phyloP scores from a whole-genome alignment of 2,113 vertebrate genomes.

The Megaceryle torquata region DNA sequence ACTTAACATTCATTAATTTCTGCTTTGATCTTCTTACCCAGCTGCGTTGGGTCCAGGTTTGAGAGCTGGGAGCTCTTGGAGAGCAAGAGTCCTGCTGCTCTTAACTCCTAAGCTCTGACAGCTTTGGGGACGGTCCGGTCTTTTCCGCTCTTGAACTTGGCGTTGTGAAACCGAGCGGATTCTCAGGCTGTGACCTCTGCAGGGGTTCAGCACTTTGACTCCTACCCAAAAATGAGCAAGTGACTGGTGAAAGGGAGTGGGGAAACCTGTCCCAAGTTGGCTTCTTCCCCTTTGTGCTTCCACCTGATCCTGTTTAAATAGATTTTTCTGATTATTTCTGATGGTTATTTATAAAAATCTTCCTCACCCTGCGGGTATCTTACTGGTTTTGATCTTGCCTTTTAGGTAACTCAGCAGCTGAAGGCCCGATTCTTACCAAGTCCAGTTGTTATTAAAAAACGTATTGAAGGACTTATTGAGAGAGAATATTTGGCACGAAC shows the following conservation, averaged over 20 bases:
- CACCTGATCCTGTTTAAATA: not conserved
- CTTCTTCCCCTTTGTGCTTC: not conserved
- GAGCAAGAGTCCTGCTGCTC: not conserved
- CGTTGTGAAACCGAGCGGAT: not conserved
- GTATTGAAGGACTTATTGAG: conserved; percentile 99
- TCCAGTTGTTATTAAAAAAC: conserved; percentile 98
- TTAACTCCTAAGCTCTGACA: not conserved
- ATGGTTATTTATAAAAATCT: not conserved
- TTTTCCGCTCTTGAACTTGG: not conserved
- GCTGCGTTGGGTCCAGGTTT: not conserved
- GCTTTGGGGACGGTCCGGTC: accelerated
- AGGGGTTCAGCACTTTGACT: not conserved
- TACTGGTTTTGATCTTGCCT: not conserved
- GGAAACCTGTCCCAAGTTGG: not conserved
- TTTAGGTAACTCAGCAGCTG: conserved; percentile 95
- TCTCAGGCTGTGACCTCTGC: not conserved
- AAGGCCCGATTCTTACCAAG: conserved; percentile 94
- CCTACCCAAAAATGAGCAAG: not conserved
- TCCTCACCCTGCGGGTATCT: not conserved
- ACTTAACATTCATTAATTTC: not conserved
- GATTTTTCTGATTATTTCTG: not conserved
- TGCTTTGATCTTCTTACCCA: not conserved
- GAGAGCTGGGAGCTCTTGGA: not conserved
- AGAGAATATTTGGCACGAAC: conserved; percentile 98
- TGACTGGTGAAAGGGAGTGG: too few species aligned